These are phyloP conservation scores for Sesia bembeciformis DNA, from an alignment of 2,888 invertebrate species.

Conservation along the genomic window DNA sequence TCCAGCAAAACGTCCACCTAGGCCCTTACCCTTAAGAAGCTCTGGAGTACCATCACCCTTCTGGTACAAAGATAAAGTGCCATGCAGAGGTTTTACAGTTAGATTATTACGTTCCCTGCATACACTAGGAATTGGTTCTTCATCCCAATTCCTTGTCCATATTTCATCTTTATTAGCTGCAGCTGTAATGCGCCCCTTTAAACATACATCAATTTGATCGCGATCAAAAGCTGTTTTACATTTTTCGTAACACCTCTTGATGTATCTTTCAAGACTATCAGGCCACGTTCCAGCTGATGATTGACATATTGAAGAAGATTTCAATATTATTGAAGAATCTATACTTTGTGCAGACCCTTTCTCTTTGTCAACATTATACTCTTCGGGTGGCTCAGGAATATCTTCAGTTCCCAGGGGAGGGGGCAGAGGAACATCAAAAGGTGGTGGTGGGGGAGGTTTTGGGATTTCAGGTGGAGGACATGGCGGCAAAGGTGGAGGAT, in stretches of 20 bases:
- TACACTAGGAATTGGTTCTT: slow-evolving; percentile 92
- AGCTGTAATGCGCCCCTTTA: slow-evolving; percentile 94
- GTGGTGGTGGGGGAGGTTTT: slow-evolving; percentile 41
- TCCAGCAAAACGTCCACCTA: slow-evolving; percentile 26
- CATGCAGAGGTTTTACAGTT: slow-evolving; percentile 76
- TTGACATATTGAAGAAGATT: slow-evolving; percentile 43
- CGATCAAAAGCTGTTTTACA: slow-evolving; percentile 91
- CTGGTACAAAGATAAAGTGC: slow-evolving; percentile 75
- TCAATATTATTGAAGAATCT: slow-evolving; percentile 41
- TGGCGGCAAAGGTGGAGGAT: slow-evolving; percentile 69
- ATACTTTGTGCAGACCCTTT: slow-evolving; percentile 27
- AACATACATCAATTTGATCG: slow-evolving; percentile 93
- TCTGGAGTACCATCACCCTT: slow-evolving; percentile 53
- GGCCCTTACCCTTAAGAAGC: slow-evolving; percentile 27
- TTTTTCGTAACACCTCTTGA: slow-evolving; percentile 93
- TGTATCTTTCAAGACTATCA: slow-evolving; percentile 87
- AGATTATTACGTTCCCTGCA: slow-evolving; percentile 83
- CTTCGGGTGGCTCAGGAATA: slow-evolving; percentile 50
- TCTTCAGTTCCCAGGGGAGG: slow-evolving; percentile 61
- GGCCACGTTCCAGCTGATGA: slow-evolving; percentile 80
- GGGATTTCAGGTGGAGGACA: slow-evolving; percentile 64
- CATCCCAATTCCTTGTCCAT: slow-evolving; percentile 94
- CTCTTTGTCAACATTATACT: slow-evolving; percentile 20
- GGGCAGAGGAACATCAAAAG: slow-evolving; percentile 49
- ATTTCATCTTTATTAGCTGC: slow-evolving; percentile 91